Evolutionary conservation across 2,113 vertebrate genomes (phyloP).

Genomic region (Rhinoderma darwinii): DNA sequence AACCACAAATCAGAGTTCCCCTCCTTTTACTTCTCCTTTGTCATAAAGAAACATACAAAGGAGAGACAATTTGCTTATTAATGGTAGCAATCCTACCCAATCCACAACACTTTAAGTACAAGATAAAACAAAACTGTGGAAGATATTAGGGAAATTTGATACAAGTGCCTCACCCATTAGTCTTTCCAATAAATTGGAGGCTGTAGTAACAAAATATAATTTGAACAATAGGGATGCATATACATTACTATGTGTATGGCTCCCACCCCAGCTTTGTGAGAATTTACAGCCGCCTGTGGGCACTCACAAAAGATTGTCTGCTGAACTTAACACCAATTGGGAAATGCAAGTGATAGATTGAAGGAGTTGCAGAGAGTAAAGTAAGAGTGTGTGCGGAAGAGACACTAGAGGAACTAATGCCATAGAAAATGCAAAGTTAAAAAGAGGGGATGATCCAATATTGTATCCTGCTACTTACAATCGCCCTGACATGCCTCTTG

Average conservation of each 20-base stretch:
- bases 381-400: background rate
- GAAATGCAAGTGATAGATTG: background rate
- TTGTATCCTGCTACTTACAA: background rate
- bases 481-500: too few species aligned
- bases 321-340: background rate
- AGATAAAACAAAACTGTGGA: background rate
- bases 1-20: too few species aligned
- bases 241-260: background rate
- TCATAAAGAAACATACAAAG: too few species aligned
- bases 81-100: too few species aligned
- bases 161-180: background rate
- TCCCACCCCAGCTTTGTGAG: background rate
- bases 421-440: too few species aligned
- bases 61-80: too few species aligned
- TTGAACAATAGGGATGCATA: background rate
- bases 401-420: background rate
- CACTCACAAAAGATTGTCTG: too few species aligned
- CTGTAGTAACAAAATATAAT: background rate
- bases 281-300: background rate
- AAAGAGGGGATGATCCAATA: background rate
- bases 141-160: background rate
- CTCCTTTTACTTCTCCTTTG: too few species aligned
- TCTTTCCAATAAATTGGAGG: background rate
- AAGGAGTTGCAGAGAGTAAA: background rate
- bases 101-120: too few species aligned